Evolutionary conservation across 2,888 invertebrate genomes (phyloP).

Genomic region (Micoletzkya japonica): DNA sequence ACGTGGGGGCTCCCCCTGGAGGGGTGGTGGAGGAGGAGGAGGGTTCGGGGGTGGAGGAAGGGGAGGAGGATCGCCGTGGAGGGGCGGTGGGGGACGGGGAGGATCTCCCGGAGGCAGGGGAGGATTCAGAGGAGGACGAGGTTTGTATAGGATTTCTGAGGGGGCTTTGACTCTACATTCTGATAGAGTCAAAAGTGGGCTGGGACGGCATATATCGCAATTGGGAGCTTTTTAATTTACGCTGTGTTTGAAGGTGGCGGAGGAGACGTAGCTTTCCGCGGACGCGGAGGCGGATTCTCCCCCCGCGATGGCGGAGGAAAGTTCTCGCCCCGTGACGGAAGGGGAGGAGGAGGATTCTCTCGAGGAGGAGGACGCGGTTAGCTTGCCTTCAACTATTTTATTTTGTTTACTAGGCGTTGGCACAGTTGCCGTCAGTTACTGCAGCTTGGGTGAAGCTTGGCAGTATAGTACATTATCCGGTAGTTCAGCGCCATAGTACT

Average conservation of each 20-base stretch:
- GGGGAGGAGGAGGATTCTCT: conserved; percentile 7
- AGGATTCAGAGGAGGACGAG: conserved; percentile 29
- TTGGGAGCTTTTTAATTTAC: too few relatives aligned
- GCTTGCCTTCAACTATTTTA: too few relatives aligned
- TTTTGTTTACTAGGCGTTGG: too few relatives aligned
- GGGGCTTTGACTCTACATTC: background rate
- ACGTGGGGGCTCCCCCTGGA: conserved; percentile 33
- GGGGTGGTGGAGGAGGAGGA: conserved; percentile 30
- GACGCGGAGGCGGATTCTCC: conserved; percentile 29
- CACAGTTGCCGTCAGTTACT: too few relatives aligned
- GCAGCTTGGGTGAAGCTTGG: too few relatives aligned
- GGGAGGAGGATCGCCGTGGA: background rate
- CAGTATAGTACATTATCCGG: too few relatives aligned
- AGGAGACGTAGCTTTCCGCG: conserved; percentile 31
- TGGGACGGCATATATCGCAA: background rate
- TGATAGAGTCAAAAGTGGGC: too few relatives aligned
- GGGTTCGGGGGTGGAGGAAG: conserved; percentile 13
- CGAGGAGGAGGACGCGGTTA: conserved; percentile 16
- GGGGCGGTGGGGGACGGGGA: conserved; percentile 24
- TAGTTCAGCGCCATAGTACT: background rate
- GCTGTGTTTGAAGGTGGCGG: conserved; percentile 7
- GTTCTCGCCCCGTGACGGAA: conserved; percentile 26
- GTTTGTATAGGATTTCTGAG: background rate
- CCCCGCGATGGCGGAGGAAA: conserved; percentile 32
- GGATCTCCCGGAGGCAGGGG: conserved; percentile 30